Percentiles rank a stretch among this genome's conserved stretches.
Conservation (phyloP, 2,113 vertebrate species). For the Pseudorectes ferrugineus region DNA sequence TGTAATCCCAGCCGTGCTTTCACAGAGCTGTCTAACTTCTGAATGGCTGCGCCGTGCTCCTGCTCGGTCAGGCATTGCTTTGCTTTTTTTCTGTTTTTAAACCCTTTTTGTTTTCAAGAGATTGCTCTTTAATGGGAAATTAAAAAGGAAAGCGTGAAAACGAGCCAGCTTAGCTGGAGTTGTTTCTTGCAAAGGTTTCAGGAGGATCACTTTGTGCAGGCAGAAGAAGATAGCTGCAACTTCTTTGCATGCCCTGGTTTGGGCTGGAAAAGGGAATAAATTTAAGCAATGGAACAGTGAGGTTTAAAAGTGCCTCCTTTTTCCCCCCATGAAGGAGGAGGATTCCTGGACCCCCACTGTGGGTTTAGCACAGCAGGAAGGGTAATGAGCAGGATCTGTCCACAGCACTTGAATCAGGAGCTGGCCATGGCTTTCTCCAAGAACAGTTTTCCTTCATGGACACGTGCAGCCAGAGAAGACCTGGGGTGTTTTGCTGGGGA, state of each 20-base stretch:
- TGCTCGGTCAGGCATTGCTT: background rate
- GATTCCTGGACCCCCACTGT: accelerated
- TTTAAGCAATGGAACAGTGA: background rate
- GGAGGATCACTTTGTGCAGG: background rate
- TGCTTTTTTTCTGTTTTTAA: background rate
- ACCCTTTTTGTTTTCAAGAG: background rate
- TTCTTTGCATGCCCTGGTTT: background rate
- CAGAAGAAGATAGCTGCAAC: background rate
- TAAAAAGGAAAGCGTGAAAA: background rate
- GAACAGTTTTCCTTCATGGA: background rate
- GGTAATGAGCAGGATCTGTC: background rate
- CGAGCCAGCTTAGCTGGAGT: background rate
- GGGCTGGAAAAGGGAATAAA: background rate
- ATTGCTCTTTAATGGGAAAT: background rate
- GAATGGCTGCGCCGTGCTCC: accelerated
- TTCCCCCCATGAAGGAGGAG: background rate
- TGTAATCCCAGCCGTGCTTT: background rate
- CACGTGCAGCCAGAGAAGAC: background rate
- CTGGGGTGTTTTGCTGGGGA: background rate
- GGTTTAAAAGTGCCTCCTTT: background rate
- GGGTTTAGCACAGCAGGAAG: background rate
- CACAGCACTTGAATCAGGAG: accelerated
- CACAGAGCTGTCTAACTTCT: background rate
- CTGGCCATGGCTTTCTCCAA: background rate
- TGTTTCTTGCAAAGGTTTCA: background rate